Evolutionary conservation across 35 echinoderm and acorn worm genomes (phyloP).

Genomic region (Ptychodera flava): DNA sequence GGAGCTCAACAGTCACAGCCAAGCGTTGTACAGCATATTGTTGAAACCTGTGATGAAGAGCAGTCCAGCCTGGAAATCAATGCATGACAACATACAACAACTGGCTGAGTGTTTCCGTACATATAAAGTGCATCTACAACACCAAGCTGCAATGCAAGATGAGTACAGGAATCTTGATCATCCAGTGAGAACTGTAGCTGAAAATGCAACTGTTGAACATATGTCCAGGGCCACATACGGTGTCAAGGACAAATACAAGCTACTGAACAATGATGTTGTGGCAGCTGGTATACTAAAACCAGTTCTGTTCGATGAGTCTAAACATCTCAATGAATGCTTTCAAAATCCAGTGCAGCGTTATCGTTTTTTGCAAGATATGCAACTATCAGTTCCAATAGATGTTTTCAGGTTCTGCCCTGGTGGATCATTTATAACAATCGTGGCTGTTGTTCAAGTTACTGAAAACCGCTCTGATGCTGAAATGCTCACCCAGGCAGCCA

Average conservation of each 20-base stretch:
- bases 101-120: conserved; percentile 12
- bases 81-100: neutral
- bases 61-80: no score
- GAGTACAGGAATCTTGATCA: neutral
- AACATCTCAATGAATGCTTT: conserved; percentile 6
- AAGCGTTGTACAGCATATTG: no score
- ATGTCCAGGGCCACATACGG: neutral
- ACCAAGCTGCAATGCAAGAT: neutral
- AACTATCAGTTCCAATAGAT: conserved; percentile 20
- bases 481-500: conserved; percentile 1
- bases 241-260: neutral
- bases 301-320: conserved; percentile 17
- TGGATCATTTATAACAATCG: neutral
- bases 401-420: conserved; percentile 18
- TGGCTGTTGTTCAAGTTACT: conserved; percentile 7
- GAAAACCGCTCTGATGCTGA: conserved; percentile 10
- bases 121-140: neutral
- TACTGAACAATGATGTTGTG: conserved; percentile 9
- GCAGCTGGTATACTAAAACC: neutral
- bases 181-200: conserved; percentile 17
- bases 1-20: neutral
- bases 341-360: neutral
- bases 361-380: conserved; percentile 5
- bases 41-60: no score
- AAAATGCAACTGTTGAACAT: neutral